Evolutionary conservation across 2,888 invertebrate genomes (phyloP).

Genomic region (Agriotes lineatus): DNA sequence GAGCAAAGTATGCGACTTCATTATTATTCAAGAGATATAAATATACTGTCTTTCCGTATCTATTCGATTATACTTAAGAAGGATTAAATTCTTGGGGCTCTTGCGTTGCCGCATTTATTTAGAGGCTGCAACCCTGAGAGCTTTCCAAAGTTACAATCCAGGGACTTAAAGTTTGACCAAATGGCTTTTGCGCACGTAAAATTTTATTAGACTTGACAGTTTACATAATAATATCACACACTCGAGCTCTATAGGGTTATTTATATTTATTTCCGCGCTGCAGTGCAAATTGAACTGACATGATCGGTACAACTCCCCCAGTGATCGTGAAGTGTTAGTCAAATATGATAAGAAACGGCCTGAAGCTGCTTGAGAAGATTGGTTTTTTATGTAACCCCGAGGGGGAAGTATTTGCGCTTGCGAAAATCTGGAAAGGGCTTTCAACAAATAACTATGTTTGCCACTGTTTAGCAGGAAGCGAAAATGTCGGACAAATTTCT

Average conservation of each 20-base stretch:
- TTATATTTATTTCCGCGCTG: neutral
- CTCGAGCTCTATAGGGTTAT: neutral
- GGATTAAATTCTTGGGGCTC: neutral
- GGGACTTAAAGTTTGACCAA: neutral
- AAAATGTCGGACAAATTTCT: neutral
- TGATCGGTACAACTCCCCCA: constrained; percentile 13
- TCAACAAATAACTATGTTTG: neutral
- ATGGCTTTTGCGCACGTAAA: neutral
- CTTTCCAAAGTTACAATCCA: neutral
- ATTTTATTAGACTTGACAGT: too few relatives aligned
- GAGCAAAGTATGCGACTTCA: constrained; percentile 10
- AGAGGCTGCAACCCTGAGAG: too few relatives aligned
- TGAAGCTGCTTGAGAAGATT: constrained; percentile 41
- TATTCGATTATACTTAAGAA: neutral
- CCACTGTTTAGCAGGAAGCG: neutral
- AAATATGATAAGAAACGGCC: constrained; percentile 47
- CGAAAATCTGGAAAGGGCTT: constrained; percentile 4
- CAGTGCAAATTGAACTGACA: constrained; percentile 13
- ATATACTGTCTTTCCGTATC: neutral
- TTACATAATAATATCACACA: too few relatives aligned
- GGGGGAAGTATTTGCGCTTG: constrained; percentile 29
- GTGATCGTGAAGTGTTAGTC: constrained; percentile 24
- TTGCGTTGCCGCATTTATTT: too few relatives aligned
- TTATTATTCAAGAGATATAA: constrained; percentile 4
- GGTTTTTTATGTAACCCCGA: constrained; percentile 40